Percentiles rank a stretch among this genome's conserved stretches.
Conservation (phyloP, 1,140 invertebrate species). For the Cataglyphis hispanica region DNA sequence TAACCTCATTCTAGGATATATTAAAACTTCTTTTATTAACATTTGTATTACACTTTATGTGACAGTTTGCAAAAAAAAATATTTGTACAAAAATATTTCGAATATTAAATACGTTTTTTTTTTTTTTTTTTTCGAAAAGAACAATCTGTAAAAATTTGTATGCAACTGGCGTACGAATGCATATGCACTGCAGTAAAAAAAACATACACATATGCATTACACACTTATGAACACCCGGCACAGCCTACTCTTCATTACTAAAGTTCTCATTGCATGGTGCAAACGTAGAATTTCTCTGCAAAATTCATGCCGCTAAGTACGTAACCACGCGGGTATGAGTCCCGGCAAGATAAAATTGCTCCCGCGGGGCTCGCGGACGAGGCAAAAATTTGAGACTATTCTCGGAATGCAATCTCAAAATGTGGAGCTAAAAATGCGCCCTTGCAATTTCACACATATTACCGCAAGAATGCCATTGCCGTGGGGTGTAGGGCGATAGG, state of each 20-base stretch:
- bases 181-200: neutral
- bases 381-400: constrained; percentile 77
- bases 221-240: constrained; percentile 17
- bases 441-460: constrained; percentile 79
- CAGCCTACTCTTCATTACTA: constrained; percentile 44
- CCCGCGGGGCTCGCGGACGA: constrained; percentile 14
- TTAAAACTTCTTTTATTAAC: constrained; percentile 1
- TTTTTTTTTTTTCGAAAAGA: neutral
- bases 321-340: constrained; percentile 18
- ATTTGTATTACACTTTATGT: neutral
- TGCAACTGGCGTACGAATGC: neutral
- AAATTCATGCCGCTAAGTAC: constrained; percentile 64
- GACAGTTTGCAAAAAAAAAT: neutral
- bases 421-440: constrained; percentile 78
- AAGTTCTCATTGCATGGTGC: constrained; percentile 43
- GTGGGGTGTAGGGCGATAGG: constrained; percentile 39
- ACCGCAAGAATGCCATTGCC: constrained; percentile 73
- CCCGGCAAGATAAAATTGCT: constrained; percentile 65
- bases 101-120: neutral
- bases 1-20: constrained; percentile 7
- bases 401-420: constrained; percentile 79
- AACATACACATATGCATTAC: constrained; percentile 9
- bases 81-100: neutral
- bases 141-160: constrained; percentile 10
- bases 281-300: constrained; percentile 50